Percentiles rank a stretch among this genome's conserved stretches.
phyloP scores from a whole-genome alignment of 2,888 invertebrate genomes.

The Heliconius aoede region DNA sequence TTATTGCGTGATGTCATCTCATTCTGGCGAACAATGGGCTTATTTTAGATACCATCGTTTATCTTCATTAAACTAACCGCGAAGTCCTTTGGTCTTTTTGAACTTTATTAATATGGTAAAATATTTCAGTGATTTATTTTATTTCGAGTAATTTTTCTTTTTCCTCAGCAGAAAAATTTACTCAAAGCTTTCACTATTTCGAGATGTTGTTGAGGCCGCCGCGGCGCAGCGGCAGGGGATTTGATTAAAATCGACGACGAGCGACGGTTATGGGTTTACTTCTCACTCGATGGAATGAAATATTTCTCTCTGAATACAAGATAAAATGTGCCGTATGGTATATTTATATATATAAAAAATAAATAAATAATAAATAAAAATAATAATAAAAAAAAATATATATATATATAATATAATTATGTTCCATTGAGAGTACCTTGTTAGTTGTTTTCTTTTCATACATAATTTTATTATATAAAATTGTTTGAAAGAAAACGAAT shows the following conservation, averaged over 20 bases:
- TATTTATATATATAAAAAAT: too few relatives aligned
- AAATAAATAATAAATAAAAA: too few relatives aligned
- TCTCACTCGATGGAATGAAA: background rate
- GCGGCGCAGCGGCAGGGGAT: too few relatives aligned
- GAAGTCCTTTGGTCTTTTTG: conserved; percentile 31
- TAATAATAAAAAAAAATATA: too few relatives aligned
- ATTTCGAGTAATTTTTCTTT: background rate
- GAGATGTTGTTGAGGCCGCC: too few relatives aligned
- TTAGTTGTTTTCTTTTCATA: conserved; percentile 2
- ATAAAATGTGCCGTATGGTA: background rate
- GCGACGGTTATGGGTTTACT: background rate
- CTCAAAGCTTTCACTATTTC: background rate
- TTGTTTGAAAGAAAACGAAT: conserved; percentile 6
- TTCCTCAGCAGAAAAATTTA: background rate
- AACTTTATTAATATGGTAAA: conserved; percentile 29
- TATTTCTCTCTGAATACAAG: background rate
- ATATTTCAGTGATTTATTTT: conserved; percentile 10
- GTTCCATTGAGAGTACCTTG: background rate
- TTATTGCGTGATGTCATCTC: conserved; percentile 44
- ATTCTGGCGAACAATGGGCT: conserved; percentile 36
- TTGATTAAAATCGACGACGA: too few relatives aligned
- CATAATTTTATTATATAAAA: background rate
- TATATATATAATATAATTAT: background rate
- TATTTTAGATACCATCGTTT: conserved; percentile 38
- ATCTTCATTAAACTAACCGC: conserved; percentile 38